A percentile compares a stretch with the other conserved stretches of the same genome.
Evolutionary conservation across 2,113 vertebrate species (phyloP).

Genomic region (Apus apus): DNA sequence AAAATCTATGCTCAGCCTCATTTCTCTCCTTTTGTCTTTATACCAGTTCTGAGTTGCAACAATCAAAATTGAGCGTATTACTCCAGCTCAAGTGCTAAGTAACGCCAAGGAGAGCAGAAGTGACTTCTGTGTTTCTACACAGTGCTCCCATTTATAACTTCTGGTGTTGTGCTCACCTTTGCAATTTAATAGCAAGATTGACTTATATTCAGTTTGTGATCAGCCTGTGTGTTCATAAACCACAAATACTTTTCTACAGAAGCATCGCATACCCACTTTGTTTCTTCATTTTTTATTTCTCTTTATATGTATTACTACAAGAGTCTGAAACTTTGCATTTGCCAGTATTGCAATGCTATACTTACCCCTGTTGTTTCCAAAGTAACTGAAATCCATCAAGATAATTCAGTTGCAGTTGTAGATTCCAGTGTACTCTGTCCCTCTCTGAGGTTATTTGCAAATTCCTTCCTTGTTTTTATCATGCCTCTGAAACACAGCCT

Average conservation of each 20-base stretch:
- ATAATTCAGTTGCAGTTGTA: neutral
- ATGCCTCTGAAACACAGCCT: neutral
- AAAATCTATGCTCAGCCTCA: neutral
- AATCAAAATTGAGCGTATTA: neutral
- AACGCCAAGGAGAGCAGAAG: neutral
- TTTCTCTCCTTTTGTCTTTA: neutral
- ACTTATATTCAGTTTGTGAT: neutral
- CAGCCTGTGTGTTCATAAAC: neutral
- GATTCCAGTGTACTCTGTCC: neutral
- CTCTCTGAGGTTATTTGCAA: neutral
- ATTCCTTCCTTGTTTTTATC: neutral
- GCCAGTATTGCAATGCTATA: neutral
- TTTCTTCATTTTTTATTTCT: neutral
- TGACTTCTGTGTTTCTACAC: neutral
- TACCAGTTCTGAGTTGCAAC: neutral
- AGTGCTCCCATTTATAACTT: neutral
- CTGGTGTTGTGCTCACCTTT: neutral
- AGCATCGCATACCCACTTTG: neutral
- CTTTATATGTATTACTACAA: neutral
- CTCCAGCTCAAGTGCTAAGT: neutral
- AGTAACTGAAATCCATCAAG: neutral
- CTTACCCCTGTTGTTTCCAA: neutral
- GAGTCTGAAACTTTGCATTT: neutral
- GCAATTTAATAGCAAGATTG: neutral
- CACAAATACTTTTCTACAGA: neutral